Conservation (phyloP, 2,888 invertebrate genomes). For the Cinara cedri region DNA sequence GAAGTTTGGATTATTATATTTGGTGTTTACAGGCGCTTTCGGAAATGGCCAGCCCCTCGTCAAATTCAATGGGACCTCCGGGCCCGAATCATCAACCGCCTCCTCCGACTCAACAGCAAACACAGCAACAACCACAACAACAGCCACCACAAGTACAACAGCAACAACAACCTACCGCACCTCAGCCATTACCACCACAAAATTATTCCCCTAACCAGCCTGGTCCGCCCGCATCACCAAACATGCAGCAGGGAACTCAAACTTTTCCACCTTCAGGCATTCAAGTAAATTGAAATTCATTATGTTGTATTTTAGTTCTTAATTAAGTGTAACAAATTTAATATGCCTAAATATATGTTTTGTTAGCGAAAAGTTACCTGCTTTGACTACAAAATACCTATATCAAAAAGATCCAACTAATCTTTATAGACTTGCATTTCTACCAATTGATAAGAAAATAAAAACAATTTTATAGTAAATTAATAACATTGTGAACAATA, state of each 20-base stretch:
- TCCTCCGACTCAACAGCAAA: slow-evolving; percentile 67
- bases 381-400: too few species aligned
- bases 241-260: slow-evolving; percentile 61
- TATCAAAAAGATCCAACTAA: too few species aligned
- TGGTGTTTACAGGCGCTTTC: slow-evolving; percentile 37
- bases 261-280: slow-evolving; percentile 63
- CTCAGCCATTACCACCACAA: slow-evolving; percentile 32
- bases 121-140: slow-evolving; percentile 63
- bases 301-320: too few species aligned
- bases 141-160: slow-evolving; percentile 25
- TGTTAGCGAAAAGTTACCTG: too few species aligned
- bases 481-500: too few species aligned
- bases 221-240: slow-evolving; percentile 42
- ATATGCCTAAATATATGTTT: too few species aligned
- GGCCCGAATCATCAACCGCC: slow-evolving; percentile 70
- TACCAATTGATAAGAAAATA: too few species aligned
- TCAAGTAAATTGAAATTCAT: slow-evolving; percentile 19
- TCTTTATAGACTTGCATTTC: too few species aligned
- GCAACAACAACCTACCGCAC: slow-evolving; percentile 4
- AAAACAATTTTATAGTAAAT: too few species aligned
- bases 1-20: neutral
- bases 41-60: slow-evolving; percentile 54
- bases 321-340: too few species aligned
- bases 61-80: slow-evolving; percentile 51
- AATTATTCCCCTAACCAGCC: slow-evolving; percentile 45